Evolutionary conservation across 2,888 invertebrate genomes (phyloP).

Genomic region (Yponomeuta malinellus): DNA sequence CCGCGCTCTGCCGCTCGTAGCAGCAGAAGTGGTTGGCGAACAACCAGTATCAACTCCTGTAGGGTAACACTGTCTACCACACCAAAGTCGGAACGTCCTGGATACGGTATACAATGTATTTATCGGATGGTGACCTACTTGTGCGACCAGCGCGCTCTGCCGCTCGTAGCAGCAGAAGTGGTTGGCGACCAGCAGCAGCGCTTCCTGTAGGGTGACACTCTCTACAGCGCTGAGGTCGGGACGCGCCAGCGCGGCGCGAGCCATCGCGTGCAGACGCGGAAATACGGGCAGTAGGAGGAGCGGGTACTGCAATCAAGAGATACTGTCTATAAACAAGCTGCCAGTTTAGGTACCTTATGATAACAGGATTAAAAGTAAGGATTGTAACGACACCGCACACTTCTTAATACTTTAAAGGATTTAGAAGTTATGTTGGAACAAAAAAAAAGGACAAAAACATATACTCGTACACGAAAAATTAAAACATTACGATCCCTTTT

Average conservation of each 20-base stretch:
- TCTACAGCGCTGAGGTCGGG: conserved; percentile 87
- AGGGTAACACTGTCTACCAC: conserved; percentile 86
- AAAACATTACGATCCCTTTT: too few species aligned
- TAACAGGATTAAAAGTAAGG: too few species aligned
- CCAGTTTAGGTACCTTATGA: too few species aligned
- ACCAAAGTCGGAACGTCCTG: too few species aligned
- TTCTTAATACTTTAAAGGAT: too few species aligned
- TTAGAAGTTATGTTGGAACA: too few species aligned
- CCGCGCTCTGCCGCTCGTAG: conserved; percentile 81
- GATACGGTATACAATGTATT: too few species aligned
- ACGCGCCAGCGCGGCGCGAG: conserved; percentile 82
- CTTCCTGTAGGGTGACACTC: conserved; percentile 87
- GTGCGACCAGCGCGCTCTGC: conserved; percentile 68
- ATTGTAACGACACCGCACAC: too few species aligned
- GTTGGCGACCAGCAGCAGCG: conserved; percentile 88
- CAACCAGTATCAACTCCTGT: conserved; percentile 83
- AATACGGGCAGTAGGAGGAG: conserved; percentile 89
- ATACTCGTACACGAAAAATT: too few species aligned
- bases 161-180: conserved; percentile 92
- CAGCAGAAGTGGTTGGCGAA: conserved; percentile 94
- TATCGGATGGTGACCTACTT: conserved; percentile 35
- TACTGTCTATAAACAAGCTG: too few species aligned
- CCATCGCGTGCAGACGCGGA: conserved; percentile 86
- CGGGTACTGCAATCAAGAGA: conserved; percentile 76
- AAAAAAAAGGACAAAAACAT: too few species aligned